Base-by-base conservation (phyloP, 2,113 vertebrate species). In the Pleuronectes platessa region DNA sequence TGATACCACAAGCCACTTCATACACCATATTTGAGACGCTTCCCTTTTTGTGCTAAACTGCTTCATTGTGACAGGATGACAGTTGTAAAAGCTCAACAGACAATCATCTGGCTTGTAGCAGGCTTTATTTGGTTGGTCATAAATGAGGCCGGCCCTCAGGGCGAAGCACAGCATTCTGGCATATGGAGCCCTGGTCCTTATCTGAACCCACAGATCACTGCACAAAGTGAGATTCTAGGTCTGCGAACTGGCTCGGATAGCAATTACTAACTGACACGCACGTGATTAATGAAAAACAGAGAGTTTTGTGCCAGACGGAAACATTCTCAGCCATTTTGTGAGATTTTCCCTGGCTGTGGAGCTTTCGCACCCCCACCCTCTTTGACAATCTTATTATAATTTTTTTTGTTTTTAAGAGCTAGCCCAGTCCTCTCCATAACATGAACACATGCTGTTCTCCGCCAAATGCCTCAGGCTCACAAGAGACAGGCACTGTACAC, bases 301-400 rank as follows among this genome's bases (percentile, higher is more conserved):
- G 42, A 66, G 51, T 53, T 88, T 79, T 66, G 42, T 72, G 54
- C 5, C 1, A 73, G 83, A 63, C 55, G 71, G 74, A 73, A 82
- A 85, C 74, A 65, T 82, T 76, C 82, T 85, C 83, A 55, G 76
- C 53, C 71, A 78, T 85, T 84, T 87, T 79, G 81, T 84, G 72
- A 87, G 72, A 89, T 90, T 88, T 51, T 92, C 90, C 87, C 87
- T 91, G 82, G 86, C 81, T 42, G 62, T 61, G 67, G 20, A 75
- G 37, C 60, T 23, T 81, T 87, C 63, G 7, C 77, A 64, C 73
- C 59, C 81, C 79, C 70, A 27, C 81, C 79, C 68, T 15, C 24
- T 40, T 71, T 15, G 62, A 68, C 49, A 12, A 49, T 77, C 37
- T 40, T 40, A 24, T 24, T 24, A 24, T 24, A 24, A 24, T 42